These are phyloP conservation scores for Drosophila neocordata DNA, from an alignment of 1,140 invertebrate genomes.

Conservation along the genomic window DNA sequence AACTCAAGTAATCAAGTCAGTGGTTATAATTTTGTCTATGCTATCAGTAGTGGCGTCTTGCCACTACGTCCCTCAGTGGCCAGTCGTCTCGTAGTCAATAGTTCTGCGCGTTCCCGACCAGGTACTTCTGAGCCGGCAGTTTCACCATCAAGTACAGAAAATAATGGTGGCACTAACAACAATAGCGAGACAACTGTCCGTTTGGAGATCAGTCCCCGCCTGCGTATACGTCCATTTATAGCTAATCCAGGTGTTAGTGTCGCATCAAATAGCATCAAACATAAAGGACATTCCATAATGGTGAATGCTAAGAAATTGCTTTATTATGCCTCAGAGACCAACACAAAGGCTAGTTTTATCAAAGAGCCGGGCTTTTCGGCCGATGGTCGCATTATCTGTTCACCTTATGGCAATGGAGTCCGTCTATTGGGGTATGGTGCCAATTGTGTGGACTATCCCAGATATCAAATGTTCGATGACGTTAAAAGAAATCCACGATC, in stretches of 20 bases:
- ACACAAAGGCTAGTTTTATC: constrained; percentile 93
- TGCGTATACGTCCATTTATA: constrained; percentile 43
- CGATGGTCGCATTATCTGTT: constrained; percentile 94
- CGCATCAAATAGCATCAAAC: constrained; percentile 7
- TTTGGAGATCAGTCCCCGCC: constrained; percentile 37
- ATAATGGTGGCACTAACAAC: background rate
- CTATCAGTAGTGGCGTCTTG: constrained; percentile 79
- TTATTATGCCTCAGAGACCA: constrained; percentile 93
- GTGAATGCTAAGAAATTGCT: constrained; percentile 91
- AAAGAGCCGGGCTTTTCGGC: constrained; percentile 95
- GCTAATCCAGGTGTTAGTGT: constrained; percentile 6
- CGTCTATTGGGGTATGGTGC: constrained; percentile 91
- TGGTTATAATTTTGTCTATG: constrained; percentile 80
- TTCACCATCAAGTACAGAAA: background rate
- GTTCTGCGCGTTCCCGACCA: background rate
- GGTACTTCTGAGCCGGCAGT: background rate
- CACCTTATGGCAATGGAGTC: constrained; percentile 93
- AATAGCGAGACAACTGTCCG: constrained; percentile 34
- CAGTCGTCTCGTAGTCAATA: constrained; percentile 29
- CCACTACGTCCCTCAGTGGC: constrained; percentile 46
- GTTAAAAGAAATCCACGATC: constrained; percentile 78
- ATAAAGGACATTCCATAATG: constrained; percentile 83
- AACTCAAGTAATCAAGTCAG: constrained; percentile 55
- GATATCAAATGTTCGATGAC: constrained; percentile 83
- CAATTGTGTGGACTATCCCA: constrained; percentile 90